A percentile compares a stretch with the other conserved stretches of the same genome.
Evolutionary conservation across 2,113 vertebrate species (phyloP).

Genomic region (Accipiter cooperii): DNA sequence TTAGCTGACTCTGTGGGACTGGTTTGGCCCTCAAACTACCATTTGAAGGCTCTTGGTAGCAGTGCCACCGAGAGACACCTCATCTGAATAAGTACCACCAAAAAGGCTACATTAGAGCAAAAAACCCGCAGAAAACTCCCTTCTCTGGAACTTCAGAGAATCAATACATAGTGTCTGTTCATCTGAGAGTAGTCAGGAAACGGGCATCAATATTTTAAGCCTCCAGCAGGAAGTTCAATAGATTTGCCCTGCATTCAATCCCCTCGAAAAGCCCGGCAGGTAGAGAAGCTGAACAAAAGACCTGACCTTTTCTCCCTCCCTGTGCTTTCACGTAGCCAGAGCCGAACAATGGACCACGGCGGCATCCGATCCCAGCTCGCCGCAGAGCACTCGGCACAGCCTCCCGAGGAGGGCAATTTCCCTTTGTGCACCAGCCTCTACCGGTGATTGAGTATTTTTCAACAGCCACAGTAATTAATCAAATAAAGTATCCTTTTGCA

Average conservation of each 20-base stretch:
- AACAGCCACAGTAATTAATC: constrained; percentile 3
- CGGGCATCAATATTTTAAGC: constrained; percentile 47
- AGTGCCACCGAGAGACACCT: background rate
- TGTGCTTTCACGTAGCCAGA: background rate
- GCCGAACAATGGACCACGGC: background rate
- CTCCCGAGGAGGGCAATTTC: background rate
- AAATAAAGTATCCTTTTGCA: constrained; percentile 46
- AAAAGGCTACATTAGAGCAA: background rate
- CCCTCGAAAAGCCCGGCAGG: background rate
- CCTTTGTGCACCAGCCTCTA: constrained; percentile 12
- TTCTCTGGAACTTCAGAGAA: background rate
- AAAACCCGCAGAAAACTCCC: background rate
- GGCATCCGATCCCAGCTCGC: background rate
- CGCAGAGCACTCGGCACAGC: background rate
- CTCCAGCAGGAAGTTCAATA: constrained; percentile 25
- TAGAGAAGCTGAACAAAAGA: constrained; percentile 25
- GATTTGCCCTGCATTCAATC: constrained; percentile 25
- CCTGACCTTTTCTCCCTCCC: constrained; percentile 5
- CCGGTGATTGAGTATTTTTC: background rate
- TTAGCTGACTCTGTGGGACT: background rate
- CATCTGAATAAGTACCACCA: background rate
- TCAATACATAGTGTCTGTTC: background rate
- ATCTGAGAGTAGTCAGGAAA: background rate
- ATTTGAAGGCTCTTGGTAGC: background rate
- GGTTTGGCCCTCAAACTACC: background rate